Base-by-base conservation (phyloP, 2,113 vertebrate species). In the Nanorana parkeri region DNA sequence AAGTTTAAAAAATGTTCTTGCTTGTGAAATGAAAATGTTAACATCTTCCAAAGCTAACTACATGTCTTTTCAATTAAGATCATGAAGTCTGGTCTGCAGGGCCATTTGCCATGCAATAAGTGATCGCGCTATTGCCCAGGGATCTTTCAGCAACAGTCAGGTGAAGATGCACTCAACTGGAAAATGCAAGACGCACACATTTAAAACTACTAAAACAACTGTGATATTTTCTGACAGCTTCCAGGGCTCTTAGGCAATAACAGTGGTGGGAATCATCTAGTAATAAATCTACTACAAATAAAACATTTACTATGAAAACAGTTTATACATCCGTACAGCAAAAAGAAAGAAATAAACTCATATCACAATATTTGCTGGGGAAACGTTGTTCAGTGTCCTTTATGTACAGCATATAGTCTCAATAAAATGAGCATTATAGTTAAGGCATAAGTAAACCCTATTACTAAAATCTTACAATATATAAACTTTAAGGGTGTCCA, bases 61-160 rank as follows among this genome's bases (percentile, higher is more conserved):
- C 54, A 56, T 73, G 75, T 77, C 75, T 47, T 28, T 77, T 47
- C 21, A 52, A 77, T 77, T 65, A 65, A 21, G 75, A 77, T 77
- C 75, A 77, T 52, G 21, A 7, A 52, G 17, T 23, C 60, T 77
- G 75, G 66, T 61, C 61, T 52, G 47, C 52, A 47, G 52, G 41
- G 26, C 61, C 61, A 65, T 77, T 77, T 77, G 36, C 61, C 47
- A 77, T 52, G 61, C 61, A 29, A 61, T 77, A 77, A 77, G 36
- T 65, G 61, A 65, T 47, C 75, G 66, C 66, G 47, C 26, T 65
- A 66, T 65, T 65, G 58, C 75, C 47, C 17, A 29, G 24, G 71
- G 54, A 60, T 58, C 28, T 36, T 52, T 51, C 32, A 77, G 17
- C n/a, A 77, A 28, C 13, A 16, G 61, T 77, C 75, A 77, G 32